Evolutionary conservation across 2,113 vertebrate species (phyloP).

Genomic region (Plotosus lineatus): DNA sequence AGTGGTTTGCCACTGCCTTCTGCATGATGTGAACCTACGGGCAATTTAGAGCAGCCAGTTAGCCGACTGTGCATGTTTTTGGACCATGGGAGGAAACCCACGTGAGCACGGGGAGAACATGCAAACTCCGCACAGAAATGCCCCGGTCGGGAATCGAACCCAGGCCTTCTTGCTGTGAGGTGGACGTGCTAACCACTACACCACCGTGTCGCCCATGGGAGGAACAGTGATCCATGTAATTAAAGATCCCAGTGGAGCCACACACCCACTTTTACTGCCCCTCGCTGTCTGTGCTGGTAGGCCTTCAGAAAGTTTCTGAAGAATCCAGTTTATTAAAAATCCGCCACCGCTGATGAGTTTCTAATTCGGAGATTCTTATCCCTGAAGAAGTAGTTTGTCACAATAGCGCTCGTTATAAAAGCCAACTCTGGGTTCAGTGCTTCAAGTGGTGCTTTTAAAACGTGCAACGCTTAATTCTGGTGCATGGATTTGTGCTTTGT

Average conservation of each 20-base stretch:
- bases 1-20: too few species aligned
- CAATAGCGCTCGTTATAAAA: not conserved
- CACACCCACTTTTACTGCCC: constrained; percentile 54
- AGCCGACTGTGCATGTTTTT: too few species aligned
- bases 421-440: not conserved
- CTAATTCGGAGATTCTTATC: not conserved
- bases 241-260: constrained; percentile 78
- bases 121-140: too few species aligned
- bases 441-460: constrained; percentile 22
- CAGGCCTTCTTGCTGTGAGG: too few species aligned
- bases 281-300: constrained; percentile 14
- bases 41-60: too few species aligned
- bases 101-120: too few species aligned
- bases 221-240: constrained; percentile 86
- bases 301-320: constrained; percentile 35
- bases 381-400: not conserved
- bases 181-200: too few species aligned
- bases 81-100: too few species aligned
- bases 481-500: not conserved
- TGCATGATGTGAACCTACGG: too few species aligned
- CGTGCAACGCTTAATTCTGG: constrained; percentile 2
- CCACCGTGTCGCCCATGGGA: too few species aligned
- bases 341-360: constrained; percentile 12
- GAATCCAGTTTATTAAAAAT: constrained; percentile 39
- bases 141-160: too few species aligned